Percentiles rank a stretch among this genome's conserved stretches.
Conservation (phyloP, 2,113 vertebrate species). For the Trichomycterus rosablanca region DNA sequence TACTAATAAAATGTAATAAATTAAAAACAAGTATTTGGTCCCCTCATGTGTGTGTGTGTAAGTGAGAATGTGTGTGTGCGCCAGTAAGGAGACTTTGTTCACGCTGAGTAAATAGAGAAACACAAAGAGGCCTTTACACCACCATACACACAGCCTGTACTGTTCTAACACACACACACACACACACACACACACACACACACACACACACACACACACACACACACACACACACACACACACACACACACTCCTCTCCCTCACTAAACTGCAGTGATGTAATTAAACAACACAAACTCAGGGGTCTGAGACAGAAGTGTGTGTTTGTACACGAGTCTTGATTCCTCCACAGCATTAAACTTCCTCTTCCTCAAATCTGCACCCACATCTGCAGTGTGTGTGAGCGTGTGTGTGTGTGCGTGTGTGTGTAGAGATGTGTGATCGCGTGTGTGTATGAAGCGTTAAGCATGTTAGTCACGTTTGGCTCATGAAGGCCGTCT, state of each 20-base stretch:
- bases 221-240: neutral
- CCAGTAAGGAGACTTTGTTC: conserved; percentile 23
- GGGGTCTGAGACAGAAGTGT: too few relatives aligned
- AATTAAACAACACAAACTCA: neutral
- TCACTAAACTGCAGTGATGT: neutral
- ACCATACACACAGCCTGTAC: neutral
- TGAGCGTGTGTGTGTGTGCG: too few relatives aligned
- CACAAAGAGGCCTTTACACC: conserved; percentile 30
- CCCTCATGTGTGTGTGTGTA: neutral
- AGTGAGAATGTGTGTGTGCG: conserved; percentile 10
- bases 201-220: neutral
- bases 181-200: neutral
- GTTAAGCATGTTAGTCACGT: too few relatives aligned
- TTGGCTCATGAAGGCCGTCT: too few relatives aligned
- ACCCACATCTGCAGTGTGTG: too few relatives aligned
- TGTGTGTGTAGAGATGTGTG: too few relatives aligned
- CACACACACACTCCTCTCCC: neutral
- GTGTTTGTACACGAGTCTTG: too few relatives aligned
- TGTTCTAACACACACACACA: conserved; percentile 2
- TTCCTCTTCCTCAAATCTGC: too few relatives aligned
- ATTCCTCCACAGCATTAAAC: too few relatives aligned
- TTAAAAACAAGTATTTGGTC: neutral
- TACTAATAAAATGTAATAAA: too few relatives aligned
- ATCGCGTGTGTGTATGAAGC: too few relatives aligned
- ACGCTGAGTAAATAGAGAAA: conserved; percentile 20